Evolutionary conservation across 1,140 invertebrate genomes (phyloP), one percentile per base, ranked within the genome.

Genomic region (Tenebrio molitor): DNA sequence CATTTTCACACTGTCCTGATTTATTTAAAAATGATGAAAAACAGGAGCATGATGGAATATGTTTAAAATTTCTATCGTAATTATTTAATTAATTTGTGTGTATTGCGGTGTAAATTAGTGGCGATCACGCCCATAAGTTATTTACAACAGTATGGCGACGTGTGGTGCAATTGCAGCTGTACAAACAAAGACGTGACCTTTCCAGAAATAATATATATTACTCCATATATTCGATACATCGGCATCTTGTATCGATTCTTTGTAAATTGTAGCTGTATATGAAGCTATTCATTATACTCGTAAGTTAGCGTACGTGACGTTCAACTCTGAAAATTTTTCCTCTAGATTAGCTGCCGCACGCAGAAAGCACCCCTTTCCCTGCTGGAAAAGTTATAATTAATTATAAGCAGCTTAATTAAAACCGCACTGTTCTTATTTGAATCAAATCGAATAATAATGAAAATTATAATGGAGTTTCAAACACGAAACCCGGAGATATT

Each of bases 381-480:
- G 12, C 29, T 21, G 19, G 19, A 58, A 58, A 58, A 58, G 50
- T 58, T 58, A 10, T 58, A 58, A 25, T 29, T 58, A 58, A 29
- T 58, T 50, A 17, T 50, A 21, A 50, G 44, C 44, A 17, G 1
- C 44, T 50, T 12, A n/a, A 58, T 29, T 58, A 23, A 53, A 53
- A 29, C n/a, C 23, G 21, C 15, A 58, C 29, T 58, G 50, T 58
- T 12, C 36, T 39, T 53, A 23, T 53, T 58, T 14, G 23, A 58
- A 33, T 29, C 21, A 29, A 50, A 58, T 58, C 23, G n/a, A 29
- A 58, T 58, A 58, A 58, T 10, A 58, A 58, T 29, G 12, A 15
- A 2, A 23, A 33, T 58, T 58, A 12, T 29, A 58, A 25, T 58
- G 1, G 2, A 58, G 50, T 34, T 58, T 34, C 50, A 53, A 12